Evolutionary conservation across 2,113 vertebrate genomes (phyloP).

Genomic region (Nymphicus hollandicus): DNA sequence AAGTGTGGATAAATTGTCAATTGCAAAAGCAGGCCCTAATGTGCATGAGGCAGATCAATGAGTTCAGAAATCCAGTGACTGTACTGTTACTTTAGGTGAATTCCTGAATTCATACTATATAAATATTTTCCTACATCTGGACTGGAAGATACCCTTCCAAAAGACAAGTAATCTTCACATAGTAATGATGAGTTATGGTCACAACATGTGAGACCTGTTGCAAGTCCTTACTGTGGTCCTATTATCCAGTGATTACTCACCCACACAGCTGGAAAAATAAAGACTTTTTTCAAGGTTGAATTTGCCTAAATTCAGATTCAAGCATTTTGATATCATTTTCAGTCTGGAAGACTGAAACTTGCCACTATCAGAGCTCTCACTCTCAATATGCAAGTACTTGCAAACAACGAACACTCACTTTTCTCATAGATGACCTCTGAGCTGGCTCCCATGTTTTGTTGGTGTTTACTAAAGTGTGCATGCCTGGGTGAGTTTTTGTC

Average conservation of each 20-base stretch:
- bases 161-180: background rate
- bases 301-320: background rate
- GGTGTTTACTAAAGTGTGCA: background rate
- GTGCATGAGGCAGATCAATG: background rate
- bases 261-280: background rate
- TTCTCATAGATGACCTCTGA: background rate
- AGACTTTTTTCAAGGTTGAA: background rate
- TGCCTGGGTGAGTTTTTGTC: background rate
- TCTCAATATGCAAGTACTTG: background rate
- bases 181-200: background rate
- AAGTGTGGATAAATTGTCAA: accelerated
- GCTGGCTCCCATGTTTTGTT: background rate
- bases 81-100: background rate
- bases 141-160: background rate
- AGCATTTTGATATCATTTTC: background rate
- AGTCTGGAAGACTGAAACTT: background rate
- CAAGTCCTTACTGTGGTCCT: accelerated
- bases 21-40: background rate
- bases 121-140: background rate
- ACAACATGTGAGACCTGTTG: accelerated
- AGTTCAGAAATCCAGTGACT: background rate
- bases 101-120: background rate
- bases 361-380: background rate
- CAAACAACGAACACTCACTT: background rate
- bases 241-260: background rate